phyloP scores from a whole-genome alignment of 2,113 vertebrate genomes.

The Paracanthobrama guichenoti region DNA sequence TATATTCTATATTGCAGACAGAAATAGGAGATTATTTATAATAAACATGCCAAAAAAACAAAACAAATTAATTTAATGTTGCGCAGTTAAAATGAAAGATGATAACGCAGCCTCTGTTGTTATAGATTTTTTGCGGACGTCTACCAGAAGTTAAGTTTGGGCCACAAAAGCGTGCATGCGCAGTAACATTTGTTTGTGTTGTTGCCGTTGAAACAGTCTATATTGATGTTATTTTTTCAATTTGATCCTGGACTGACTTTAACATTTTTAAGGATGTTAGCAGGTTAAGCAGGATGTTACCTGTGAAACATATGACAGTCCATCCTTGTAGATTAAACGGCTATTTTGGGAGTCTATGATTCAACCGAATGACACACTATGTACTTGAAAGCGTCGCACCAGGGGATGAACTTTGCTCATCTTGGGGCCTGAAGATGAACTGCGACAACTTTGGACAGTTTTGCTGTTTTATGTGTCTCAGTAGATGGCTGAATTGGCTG shows the following conservation, averaged over 20 bases:
- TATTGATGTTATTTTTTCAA: background rate
- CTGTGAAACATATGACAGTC: background rate
- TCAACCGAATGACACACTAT: background rate
- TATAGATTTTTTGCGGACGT: too few species aligned
- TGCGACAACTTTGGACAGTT: background rate
- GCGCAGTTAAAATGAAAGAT: too few species aligned
- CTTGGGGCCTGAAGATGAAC: background rate
- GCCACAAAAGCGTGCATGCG: too few species aligned
- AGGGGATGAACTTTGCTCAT: background rate
- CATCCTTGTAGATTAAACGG: background rate
- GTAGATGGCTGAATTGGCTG: conserved; percentile 22
- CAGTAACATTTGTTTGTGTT: too few species aligned
- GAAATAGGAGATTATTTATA: too few species aligned
- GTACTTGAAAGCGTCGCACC: background rate
- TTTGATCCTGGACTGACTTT: background rate
- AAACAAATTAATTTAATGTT: too few species aligned
- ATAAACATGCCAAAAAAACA: too few species aligned
- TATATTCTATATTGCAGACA: too few species aligned
- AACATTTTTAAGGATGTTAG: background rate
- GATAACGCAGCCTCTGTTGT: too few species aligned
- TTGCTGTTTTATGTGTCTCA: conserved; percentile 6
- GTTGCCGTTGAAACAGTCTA: too few species aligned
- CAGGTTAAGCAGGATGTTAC: background rate
- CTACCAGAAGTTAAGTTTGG: too few species aligned
- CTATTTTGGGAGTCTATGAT: background rate